Percentiles rank a stretch among this genome's conserved stretches.
phyloP scores from a whole-genome alignment of 1,140 invertebrate genomes.

The Drosophila ficusphila region DNA sequence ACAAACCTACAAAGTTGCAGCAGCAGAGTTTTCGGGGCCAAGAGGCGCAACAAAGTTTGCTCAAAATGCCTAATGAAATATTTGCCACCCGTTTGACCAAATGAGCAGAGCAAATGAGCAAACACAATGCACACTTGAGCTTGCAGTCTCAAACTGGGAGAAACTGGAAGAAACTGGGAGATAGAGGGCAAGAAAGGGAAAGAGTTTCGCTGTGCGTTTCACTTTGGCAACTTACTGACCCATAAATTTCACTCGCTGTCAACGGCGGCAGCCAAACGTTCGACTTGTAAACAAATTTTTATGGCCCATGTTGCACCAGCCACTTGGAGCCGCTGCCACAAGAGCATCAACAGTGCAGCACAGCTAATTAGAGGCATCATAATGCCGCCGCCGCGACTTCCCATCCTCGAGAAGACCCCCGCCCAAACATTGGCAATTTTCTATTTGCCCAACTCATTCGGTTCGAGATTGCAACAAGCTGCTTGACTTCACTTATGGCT shows the following conservation, averaged over 20 bases:
- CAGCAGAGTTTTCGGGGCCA: constrained; percentile 37
- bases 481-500: constrained; percentile 61
- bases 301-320: constrained; percentile 59
- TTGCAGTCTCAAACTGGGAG: not conserved
- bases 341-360: constrained; percentile 23
- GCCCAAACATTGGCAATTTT: constrained; percentile 72
- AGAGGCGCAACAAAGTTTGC: constrained; percentile 70
- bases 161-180: constrained; percentile 1
- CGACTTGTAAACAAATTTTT: constrained; percentile 73
- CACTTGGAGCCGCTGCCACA: constrained; percentile 32
- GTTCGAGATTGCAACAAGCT: constrained; percentile 73
- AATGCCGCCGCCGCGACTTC: constrained; percentile 34
- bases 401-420: not conserved
- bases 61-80: constrained; percentile 77
- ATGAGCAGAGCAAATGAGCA: constrained; percentile 66
- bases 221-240: constrained; percentile 64
- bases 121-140: constrained; percentile 61
- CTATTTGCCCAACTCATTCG: constrained; percentile 77
- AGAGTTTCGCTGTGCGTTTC: constrained; percentile 42
- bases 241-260: constrained; percentile 70
- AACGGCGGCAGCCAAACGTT: constrained; percentile 46
- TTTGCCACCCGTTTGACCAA: constrained; percentile 74
- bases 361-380: constrained; percentile 78
- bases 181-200: constrained; percentile 5
- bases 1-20: constrained; percentile 50